A percentile compares a stretch with the other conserved stretches of the same genome.
Evolutionary conservation across 2,797 vertebrate genomes (phyloP).

Genomic region (Coregonus suidteri): DNA sequence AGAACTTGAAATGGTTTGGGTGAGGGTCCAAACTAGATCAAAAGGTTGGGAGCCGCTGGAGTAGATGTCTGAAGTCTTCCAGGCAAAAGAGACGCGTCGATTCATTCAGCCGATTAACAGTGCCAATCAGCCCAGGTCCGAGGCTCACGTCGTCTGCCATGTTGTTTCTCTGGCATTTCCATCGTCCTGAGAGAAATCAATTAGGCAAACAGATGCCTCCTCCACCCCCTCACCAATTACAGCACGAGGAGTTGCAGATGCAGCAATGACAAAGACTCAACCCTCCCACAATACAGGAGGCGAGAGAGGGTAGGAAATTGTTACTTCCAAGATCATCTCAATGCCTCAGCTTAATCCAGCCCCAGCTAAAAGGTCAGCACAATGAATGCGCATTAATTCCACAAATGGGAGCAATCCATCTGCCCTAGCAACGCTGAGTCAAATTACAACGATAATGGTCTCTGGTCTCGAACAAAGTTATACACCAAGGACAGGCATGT

Average conservation of each 20-base stretch:
- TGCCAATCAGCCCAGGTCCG: slow-evolving; percentile 39
- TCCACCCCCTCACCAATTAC: slow-evolving; percentile 71
- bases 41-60: neutral
- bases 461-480: slow-evolving; percentile 34
- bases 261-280: slow-evolving; percentile 41
- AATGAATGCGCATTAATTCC: slow-evolving; percentile 61
- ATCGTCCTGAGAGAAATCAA: slow-evolving; percentile 66
- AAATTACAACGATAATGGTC: slow-evolving; percentile 34
- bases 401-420: slow-evolving; percentile 46
- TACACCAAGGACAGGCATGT: neutral
- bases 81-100: slow-evolving; percentile 16
- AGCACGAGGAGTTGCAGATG: slow-evolving; percentile 57
- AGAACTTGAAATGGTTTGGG: neutral
- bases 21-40: neutral
- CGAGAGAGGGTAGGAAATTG: slow-evolving; percentile 48
- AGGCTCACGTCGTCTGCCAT: slow-evolving; percentile 47
- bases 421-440: slow-evolving; percentile 35
- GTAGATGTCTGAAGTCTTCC: neutral
- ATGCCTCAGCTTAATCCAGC: slow-evolving; percentile 54
- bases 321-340: slow-evolving; percentile 64
- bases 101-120: slow-evolving; percentile 28
- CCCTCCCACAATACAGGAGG: slow-evolving; percentile 35
- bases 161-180: slow-evolving; percentile 61
- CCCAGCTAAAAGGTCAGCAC: slow-evolving; percentile 64
- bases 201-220: slow-evolving; percentile 56